Conservation (phyloP, 2,888 invertebrate genomes). For the Hoplodrina blanda region DNA sequence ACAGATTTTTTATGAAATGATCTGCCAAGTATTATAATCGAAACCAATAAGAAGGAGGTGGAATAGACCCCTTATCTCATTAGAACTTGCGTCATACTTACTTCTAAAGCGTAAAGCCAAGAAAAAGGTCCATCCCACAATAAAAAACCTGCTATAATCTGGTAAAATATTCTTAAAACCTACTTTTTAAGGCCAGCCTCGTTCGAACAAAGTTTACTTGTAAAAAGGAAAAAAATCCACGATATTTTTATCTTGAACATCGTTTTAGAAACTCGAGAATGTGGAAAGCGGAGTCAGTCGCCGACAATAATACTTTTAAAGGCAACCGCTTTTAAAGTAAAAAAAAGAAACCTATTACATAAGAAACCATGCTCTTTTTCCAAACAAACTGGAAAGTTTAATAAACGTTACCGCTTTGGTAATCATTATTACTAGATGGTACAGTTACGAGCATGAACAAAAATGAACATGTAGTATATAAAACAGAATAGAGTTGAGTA, state of each 20-base stretch:
- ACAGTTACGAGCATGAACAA: too few relatives aligned
- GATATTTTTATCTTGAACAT: conserved; percentile 44
- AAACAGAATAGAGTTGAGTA: too few relatives aligned
- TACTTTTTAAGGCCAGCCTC: conserved; percentile 7
- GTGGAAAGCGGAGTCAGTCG: conserved; percentile 50
- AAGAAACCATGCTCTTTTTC: conserved; percentile 46
- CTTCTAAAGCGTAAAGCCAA: not conserved
- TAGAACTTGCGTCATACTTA: not conserved
- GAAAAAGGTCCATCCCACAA: conserved; percentile 2
- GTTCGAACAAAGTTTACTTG: conserved; percentile 37
- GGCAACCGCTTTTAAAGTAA: conserved; percentile 31
- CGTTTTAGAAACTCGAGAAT: conserved; percentile 46
- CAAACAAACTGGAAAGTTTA: conserved; percentile 61
- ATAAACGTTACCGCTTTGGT: conserved; percentile 60
- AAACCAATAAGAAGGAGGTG: not conserved
- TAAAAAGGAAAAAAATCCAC: conserved; percentile 27
- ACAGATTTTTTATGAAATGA: not conserved
- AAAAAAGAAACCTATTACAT: conserved; percentile 49
- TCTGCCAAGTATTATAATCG: not conserved
- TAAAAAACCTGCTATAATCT: conserved; percentile 19
- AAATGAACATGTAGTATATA: too few relatives aligned
- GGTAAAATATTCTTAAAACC: conserved; percentile 23
- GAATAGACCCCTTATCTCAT: not conserved
- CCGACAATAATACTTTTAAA: conserved; percentile 55
- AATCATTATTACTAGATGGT: conserved; percentile 61